A percentile compares a stretch with the other conserved stretches of the same genome.
Evolutionary conservation across 2,888 invertebrate genomes (phyloP).

Genomic region (Oxyscelio sp.): DNA sequence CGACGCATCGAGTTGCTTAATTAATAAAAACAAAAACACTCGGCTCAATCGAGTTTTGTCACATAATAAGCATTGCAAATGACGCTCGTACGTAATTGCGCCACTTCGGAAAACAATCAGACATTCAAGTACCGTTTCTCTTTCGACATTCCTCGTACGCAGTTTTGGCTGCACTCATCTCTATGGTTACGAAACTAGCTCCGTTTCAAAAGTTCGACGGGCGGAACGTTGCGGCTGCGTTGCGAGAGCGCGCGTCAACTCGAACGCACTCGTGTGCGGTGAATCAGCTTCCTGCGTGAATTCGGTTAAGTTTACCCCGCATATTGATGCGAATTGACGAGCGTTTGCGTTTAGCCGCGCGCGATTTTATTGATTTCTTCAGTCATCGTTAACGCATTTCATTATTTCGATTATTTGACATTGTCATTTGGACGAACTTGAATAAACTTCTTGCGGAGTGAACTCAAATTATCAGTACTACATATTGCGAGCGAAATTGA

Average conservation of each 20-base stretch:
- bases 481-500: no score
- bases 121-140: conserved; percentile 68
- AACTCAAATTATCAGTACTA: no score
- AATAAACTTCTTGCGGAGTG: no score
- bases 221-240: conserved; percentile 19
- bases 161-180: conserved; percentile 60
- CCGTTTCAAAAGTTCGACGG: conserved; percentile 40
- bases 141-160: conserved; percentile 56
- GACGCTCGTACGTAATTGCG: conserved; percentile 53
- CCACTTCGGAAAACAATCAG: conserved; percentile 62
- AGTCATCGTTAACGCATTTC: conserved; percentile 27
- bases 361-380: conserved; percentile 29
- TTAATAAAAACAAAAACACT: not conserved
- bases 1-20: not conserved
- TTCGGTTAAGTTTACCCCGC: conserved; percentile 8
- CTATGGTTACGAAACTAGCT: conserved; percentile 59
- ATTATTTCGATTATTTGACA: conserved; percentile 15
- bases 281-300: conserved; percentile 20
- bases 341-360: conserved; percentile 23
- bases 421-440: not conserved
- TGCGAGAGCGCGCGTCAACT: conserved; percentile 27
- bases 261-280: conserved; percentile 18
- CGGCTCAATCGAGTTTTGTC: conserved; percentile 27
- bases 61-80: conserved; percentile 52
- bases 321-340: conserved; percentile 20